These are phyloP conservation scores for Macaria liturata DNA, from an alignment of 2,888 invertebrate genomes.

Conservation along the genomic window DNA sequence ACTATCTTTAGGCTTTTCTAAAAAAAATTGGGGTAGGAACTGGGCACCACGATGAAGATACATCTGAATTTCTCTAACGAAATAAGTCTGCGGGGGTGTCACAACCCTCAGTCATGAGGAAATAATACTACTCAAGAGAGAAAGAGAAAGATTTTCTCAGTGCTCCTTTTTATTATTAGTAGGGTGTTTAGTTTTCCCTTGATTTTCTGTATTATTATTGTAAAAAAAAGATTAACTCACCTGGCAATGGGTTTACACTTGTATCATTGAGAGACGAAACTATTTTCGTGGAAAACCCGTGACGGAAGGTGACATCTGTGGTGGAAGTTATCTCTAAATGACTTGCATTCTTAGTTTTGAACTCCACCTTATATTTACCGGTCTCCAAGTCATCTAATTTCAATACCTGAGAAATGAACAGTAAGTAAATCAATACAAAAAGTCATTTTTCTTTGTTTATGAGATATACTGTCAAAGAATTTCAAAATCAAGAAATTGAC, in stretches of 20 bases:
- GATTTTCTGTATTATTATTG: background rate
- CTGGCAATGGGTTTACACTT: slow-evolving; percentile 16
- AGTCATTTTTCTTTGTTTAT: too few species aligned
- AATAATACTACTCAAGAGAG: background rate
- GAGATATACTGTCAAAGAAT: too few species aligned
- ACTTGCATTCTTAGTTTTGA: background rate
- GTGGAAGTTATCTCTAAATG: slow-evolving; percentile 10
- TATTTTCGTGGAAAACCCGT: slow-evolving; percentile 20
- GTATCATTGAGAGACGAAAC: slow-evolving; percentile 20
- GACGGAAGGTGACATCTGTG: slow-evolving; percentile 14
- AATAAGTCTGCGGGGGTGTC: too few species aligned
- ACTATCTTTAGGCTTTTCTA: too few species aligned
- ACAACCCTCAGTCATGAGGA: too few species aligned
- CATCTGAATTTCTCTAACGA: too few species aligned
- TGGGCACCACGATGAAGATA: too few species aligned
- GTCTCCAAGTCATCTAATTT: slow-evolving; percentile 1
- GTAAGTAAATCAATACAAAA: too few species aligned
- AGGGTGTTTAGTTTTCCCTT: background rate
- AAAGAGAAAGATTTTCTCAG: background rate
- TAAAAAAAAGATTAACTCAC: slow-evolving; percentile 4
- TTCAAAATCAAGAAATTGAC: too few species aligned
- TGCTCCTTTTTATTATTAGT: background rate
- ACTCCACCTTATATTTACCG: slow-evolving; percentile 8
- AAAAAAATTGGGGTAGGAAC: too few species aligned
- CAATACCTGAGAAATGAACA: slow-evolving; percentile 5